Conservation (phyloP, 2,797 vertebrate species). For the Micropoecilia bifurca region DNA sequence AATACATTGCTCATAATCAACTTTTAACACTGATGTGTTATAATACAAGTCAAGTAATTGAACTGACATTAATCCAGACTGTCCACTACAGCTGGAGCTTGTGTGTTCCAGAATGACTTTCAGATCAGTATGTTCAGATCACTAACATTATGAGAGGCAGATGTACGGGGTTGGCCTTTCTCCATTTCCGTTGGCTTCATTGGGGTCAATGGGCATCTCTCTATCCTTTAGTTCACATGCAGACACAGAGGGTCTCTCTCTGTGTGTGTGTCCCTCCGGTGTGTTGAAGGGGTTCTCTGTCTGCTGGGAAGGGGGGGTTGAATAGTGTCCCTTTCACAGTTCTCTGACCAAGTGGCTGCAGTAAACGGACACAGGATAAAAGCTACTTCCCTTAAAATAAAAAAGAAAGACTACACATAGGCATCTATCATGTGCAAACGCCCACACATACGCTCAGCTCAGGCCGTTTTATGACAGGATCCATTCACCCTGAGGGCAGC, state of each 20-base stretch:
- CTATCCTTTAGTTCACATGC: constrained; percentile 54
- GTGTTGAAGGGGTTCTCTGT: constrained; percentile 76
- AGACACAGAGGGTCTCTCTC: constrained; percentile 65
- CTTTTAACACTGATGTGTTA: neutral
- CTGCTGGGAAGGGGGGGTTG: constrained; percentile 38
- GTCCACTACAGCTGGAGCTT: constrained; percentile 3
- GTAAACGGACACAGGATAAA: constrained; percentile 77
- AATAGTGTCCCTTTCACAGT: constrained; percentile 80
- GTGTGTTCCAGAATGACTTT: constrained; percentile 18
- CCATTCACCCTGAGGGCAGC: constrained; percentile 63
- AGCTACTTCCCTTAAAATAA: constrained; percentile 75
- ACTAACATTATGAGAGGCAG: constrained; percentile 77
- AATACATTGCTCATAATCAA: neutral
- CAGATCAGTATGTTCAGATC: constrained; percentile 46
- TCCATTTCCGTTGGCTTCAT: constrained; percentile 73
- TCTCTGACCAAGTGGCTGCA: constrained; percentile 61
- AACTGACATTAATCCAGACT: neutral
- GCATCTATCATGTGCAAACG: constrained; percentile 20
- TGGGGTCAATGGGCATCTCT: constrained; percentile 69
- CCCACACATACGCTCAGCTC: constrained; percentile 24
- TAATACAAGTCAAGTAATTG: neutral
- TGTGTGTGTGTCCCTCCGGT: constrained; percentile 54
- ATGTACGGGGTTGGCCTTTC: constrained; percentile 70
- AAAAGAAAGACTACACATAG: constrained; percentile 58
- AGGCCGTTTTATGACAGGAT: constrained; percentile 67